Evolutionary conservation across 2,888 invertebrate species (phyloP), one percentile per base, ranked within the genome.

Genomic region (Mechanitis messenoides): DNA sequence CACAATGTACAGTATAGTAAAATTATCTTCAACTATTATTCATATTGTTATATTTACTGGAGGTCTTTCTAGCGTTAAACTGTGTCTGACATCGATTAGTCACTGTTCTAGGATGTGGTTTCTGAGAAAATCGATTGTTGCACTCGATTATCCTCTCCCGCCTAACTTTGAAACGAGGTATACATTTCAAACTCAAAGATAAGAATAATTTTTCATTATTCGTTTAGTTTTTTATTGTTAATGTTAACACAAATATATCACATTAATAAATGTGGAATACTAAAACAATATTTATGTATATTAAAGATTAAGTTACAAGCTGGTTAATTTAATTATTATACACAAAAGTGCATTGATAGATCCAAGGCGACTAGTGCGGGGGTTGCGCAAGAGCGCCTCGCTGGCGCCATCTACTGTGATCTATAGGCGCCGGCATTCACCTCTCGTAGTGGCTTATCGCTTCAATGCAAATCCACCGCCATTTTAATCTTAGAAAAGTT

Each of bases 401-500:
- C 71, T 78, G 88, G 87, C 88, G 87, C 86, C 87, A 84, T 84
- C 84, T 84, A 82, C 72, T 76, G 84, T 83, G 86, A 83, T 84
- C 84, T 84, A 83, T 74, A 72, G 84, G 81, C 83, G 83, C 84
- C 81, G 68, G 68, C 72, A 67, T 60, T 72, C 73, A 73, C 72
- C 76, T 71, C 77, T 84, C 81, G 79, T 64, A 58, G 53, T 55
- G 45, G 45, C 75, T 82, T 85, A 83, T 84, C 84, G 75, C 77
- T 71, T 80, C 80, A 79, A 85, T 85, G 84, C 85, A 84, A 85
- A 85, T 83, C 78, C 75, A 67, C 73, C 78, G 76, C 73, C 78
- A 77, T 79, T 83, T 81, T 79, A 82, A 83, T 83, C 64, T 63
- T 57, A 67, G 65, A 72, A 73, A 74, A 71, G 69, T 71, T 64